These are phyloP conservation scores for Venusia cambrica DNA, from an alignment of 2,888 invertebrate species.

Conservation along the genomic window DNA sequence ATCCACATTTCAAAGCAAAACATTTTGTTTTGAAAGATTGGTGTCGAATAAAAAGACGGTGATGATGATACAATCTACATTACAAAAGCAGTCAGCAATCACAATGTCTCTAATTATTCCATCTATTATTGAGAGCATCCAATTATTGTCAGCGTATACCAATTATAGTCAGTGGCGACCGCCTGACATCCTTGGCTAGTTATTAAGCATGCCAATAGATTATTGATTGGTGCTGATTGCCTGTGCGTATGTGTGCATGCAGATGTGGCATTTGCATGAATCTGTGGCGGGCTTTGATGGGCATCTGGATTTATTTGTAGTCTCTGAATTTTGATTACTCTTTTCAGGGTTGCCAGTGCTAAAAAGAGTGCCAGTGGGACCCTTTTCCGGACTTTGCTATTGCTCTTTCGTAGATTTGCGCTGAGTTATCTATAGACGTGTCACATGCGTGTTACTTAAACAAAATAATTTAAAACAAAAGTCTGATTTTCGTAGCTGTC, in stretches of 20 bases:
- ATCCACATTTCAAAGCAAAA: too few relatives aligned
- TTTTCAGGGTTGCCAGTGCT: conserved; percentile 10
- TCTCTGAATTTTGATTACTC: conserved; percentile 22
- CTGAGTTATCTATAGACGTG: too few relatives aligned
- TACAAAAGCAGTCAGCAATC: conserved; percentile 1
- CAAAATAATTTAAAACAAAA: too few relatives aligned
- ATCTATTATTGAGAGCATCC: conserved; percentile 59
- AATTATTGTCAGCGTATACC: conserved; percentile 63
- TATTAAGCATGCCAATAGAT: conserved; percentile 76
- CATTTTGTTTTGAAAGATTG: conserved; percentile 41
- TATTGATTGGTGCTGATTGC: conserved; percentile 81
- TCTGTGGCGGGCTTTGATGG: conserved; percentile 68
- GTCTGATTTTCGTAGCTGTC: too few relatives aligned
- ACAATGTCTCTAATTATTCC: conserved; percentile 65
- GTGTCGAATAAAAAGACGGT: conserved; percentile 3
- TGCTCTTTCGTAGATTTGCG: too few relatives aligned
- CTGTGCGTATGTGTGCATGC: conserved; percentile 47
- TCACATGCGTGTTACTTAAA: too few relatives aligned
- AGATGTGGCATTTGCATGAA: conserved; percentile 69
- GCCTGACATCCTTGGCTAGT: conserved; percentile 70
- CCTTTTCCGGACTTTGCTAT: too few relatives aligned
- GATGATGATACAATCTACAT: not conserved
- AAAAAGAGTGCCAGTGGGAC: too few relatives aligned
- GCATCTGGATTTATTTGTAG: conserved; percentile 63
- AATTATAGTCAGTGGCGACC: conserved; percentile 60